These are phyloP conservation scores for Sialis lutaria DNA, from an alignment of 2,888 invertebrate genomes.

Conservation along the genomic window DNA sequence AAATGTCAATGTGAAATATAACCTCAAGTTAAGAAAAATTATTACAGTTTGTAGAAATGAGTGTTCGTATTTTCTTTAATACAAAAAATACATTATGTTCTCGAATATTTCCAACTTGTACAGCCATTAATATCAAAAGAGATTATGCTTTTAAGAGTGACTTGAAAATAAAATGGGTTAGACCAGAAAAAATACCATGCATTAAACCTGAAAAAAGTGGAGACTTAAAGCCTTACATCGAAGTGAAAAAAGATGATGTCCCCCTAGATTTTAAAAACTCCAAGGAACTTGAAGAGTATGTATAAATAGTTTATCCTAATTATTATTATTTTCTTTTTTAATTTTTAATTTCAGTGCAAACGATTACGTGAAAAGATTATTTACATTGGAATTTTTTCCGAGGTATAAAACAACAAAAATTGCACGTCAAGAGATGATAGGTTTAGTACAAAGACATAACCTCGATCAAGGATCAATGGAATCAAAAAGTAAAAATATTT, in stretches of 20 bases:
- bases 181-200: slow-evolving; percentile 48
- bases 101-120: too few species aligned
- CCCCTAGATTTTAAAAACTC: slow-evolving; percentile 36
- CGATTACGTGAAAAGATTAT: slow-evolving; percentile 50
- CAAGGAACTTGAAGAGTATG: slow-evolving; percentile 53
- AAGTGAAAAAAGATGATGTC: slow-evolving; percentile 33
- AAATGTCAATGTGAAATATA: too few species aligned
- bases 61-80: too few species aligned
- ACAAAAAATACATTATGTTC: too few species aligned
- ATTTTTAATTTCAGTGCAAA: slow-evolving; percentile 39
- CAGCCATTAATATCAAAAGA: slow-evolving; percentile 10
- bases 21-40: too few species aligned
- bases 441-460: slow-evolving; percentile 48
- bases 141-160: slow-evolving; percentile 43
- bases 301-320: slow-evolving; percentile 6
- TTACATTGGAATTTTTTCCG: slow-evolving; percentile 49
- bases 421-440: slow-evolving; percentile 33
- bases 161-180: slow-evolving; percentile 61
- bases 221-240: slow-evolving; percentile 40
- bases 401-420: slow-evolving; percentile 31
- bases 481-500: slow-evolving; percentile 37
- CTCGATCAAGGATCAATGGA: slow-evolving; percentile 55
- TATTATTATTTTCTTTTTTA: background rate
- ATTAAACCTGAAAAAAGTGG: slow-evolving; percentile 51
- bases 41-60: too few species aligned